phyloP scores from a whole-genome alignment of 2,888 invertebrate genomes.

The Sipha maydis region DNA sequence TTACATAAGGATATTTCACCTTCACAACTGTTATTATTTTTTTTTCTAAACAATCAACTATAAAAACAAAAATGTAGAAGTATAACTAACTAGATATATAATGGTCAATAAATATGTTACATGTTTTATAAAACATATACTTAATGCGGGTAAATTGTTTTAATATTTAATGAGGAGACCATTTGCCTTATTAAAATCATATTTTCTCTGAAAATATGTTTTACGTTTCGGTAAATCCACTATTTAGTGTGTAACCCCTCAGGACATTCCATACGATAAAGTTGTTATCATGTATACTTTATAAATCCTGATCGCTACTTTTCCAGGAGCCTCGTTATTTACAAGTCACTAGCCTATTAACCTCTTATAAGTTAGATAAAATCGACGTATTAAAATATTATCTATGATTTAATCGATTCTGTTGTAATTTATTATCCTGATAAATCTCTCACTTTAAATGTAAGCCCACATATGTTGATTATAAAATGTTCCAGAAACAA shows the following conservation, averaged over 20 bases:
- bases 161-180: background rate
- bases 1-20: slow-evolving; percentile 44
- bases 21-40: slow-evolving; percentile 36
- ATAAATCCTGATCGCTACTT: background rate
- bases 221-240: background rate
- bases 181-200: too few relatives aligned
- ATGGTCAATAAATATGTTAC: background rate
- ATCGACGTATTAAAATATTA: background rate
- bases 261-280: background rate
- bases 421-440: background rate
- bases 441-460: background rate
- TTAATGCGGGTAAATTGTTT: background rate
- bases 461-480: background rate
- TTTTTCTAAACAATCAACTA: slow-evolving; percentile 35
- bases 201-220: background rate
- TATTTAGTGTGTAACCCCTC: background rate
- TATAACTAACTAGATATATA: background rate
- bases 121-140: background rate
- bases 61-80: slow-evolving; percentile 25
- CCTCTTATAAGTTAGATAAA: background rate
- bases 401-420: slow-evolving; percentile 13
- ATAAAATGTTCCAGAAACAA: slow-evolving; percentile 1
- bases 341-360: background rate
- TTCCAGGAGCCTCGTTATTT: background rate
- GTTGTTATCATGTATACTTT: background rate